A percentile compares a stretch with the other conserved stretches of the same genome.
Conservation (phyloP, 2,888 invertebrate genomes). For the Ferrisia virgata region DNA sequence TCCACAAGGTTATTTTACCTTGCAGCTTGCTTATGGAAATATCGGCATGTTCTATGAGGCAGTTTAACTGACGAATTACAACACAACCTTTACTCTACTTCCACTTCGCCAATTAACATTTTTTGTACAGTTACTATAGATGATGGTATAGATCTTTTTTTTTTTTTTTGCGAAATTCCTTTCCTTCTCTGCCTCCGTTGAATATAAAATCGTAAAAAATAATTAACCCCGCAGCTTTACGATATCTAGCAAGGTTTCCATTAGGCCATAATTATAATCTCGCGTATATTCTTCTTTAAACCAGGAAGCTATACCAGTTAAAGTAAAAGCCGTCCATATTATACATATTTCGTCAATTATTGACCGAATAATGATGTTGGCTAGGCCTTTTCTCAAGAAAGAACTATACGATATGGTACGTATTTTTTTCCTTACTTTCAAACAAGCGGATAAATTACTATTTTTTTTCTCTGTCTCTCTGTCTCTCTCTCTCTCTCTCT, state of each 20-base stretch:
- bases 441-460: neutral
- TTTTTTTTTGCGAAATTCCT: neutral
- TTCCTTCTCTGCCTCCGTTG: too few relatives aligned
- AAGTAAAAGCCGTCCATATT: slow-evolving; percentile 63
- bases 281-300: neutral
- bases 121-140: neutral
- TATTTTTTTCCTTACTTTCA: neutral
- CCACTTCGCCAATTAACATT: neutral
- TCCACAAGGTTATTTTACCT: neutral
- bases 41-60: neutral
- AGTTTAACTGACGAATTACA: neutral
- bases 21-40: neutral
- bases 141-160: neutral
- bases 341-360: slow-evolving; percentile 56
- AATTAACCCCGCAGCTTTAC: neutral
- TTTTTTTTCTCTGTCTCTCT: too few relatives aligned
- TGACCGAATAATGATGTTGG: slow-evolving; percentile 47
- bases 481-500: too few relatives aligned
- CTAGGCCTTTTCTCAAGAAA: slow-evolving; percentile 48
- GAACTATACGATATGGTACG: slow-evolving; percentile 47
- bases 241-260: neutral
- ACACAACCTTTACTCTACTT: neutral
- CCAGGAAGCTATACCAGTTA: slow-evolving; percentile 48
- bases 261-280: neutral
- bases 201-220: neutral